These are phyloP conservation scores for Brienomyrus longianalis DNA, from an alignment of 2,113 vertebrate genomes.

Conservation along the genomic window DNA sequence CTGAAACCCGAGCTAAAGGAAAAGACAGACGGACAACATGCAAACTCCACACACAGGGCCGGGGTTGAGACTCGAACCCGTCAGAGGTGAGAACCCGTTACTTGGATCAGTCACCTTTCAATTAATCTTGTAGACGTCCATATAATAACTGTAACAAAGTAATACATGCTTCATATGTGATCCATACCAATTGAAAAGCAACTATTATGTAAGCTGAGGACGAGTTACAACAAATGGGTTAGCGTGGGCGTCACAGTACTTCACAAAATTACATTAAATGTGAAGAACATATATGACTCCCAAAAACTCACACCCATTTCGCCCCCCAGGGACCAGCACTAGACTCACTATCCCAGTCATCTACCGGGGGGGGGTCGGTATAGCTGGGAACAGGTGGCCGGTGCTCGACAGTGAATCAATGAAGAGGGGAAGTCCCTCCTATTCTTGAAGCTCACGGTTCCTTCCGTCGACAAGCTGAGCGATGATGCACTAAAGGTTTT, in stretches of 20 bases:
- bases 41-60: too few species aligned
- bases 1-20: too few species aligned
- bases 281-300: not conserved
- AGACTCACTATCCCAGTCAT: not conserved
- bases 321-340: not conserved
- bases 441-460: not conserved
- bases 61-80: not conserved
- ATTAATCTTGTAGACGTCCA: constrained; percentile 9
- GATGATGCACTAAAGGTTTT: constrained; percentile 50
- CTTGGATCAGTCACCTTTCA: not conserved
- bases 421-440: not conserved
- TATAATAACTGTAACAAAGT: not conserved
- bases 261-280: not conserved
- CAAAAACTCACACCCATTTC: not conserved
- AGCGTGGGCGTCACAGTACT: not conserved
- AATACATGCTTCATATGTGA: not conserved
- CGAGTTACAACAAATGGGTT: not conserved
- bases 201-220: not conserved
- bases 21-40: too few species aligned
- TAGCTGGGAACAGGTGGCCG: not conserved
- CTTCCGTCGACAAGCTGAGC: constrained; percentile 26
- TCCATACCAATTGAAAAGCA: not conserved
- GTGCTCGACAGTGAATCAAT: not conserved
- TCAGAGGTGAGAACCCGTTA: not conserved
- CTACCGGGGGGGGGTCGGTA: not conserved